phyloP scores from a whole-genome alignment of 2,888 invertebrate species.

The Phrixothrix hirtus region DNA sequence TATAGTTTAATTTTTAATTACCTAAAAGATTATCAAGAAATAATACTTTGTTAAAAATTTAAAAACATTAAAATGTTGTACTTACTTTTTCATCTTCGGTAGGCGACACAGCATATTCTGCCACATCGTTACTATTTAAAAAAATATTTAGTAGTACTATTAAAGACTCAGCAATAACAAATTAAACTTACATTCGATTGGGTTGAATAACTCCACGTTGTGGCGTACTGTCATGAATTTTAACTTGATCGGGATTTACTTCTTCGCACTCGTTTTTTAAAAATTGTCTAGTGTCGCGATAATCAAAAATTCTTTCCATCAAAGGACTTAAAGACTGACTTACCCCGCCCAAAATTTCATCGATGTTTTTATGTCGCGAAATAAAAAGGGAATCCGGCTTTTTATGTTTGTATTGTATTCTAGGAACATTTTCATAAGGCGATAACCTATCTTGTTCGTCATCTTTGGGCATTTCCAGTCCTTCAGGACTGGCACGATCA shows the following conservation, averaged over 20 bases:
- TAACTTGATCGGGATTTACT: constrained; percentile 77
- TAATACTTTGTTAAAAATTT: no score
- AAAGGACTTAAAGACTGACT: constrained; percentile 67
- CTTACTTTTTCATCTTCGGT: neutral
- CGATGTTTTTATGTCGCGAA: constrained; percentile 84
- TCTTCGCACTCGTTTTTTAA: constrained; percentile 65
- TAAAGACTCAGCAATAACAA: constrained; percentile 7
- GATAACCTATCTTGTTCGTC: constrained; percentile 61
- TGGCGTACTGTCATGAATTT: constrained; percentile 77
- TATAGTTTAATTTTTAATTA: no score
- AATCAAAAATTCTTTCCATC: constrained; percentile 61
- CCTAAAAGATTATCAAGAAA: no score
- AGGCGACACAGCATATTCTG: neutral
- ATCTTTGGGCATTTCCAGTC: constrained; percentile 61
- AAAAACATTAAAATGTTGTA: neutral
- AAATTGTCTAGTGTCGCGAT: constrained; percentile 50
- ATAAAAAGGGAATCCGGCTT: constrained; percentile 67
- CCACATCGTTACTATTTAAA: neutral
- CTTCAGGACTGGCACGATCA: constrained; percentile 80
- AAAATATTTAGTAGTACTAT: no score
- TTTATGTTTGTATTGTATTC: constrained; percentile 34
- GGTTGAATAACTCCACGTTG: constrained; percentile 69
- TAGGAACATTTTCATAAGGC: constrained; percentile 72
- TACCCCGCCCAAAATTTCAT: constrained; percentile 78
- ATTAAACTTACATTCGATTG: constrained; percentile 44